Evolutionary conservation across 2,113 vertebrate species (phyloP).

Genomic region (Merops nubicus): DNA sequence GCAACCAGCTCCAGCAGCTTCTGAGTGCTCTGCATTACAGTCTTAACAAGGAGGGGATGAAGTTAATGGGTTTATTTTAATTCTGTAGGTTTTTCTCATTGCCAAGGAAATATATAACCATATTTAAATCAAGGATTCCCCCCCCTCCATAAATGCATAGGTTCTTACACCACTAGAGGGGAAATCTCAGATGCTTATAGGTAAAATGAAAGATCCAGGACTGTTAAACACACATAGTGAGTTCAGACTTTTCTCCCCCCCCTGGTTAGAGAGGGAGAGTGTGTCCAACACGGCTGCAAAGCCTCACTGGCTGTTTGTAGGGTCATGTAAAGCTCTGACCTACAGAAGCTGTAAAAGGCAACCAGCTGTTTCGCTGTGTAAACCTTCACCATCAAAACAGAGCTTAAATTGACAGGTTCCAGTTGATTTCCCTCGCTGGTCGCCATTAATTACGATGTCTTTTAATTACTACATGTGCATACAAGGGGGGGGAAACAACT

Average conservation of each 20-base stretch:
- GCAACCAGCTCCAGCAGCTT: neutral
- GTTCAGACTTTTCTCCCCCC: neutral
- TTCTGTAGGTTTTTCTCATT: neutral
- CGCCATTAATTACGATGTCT: conserved; percentile 16
- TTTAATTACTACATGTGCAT: conserved; percentile 21
- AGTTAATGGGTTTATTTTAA: neutral
- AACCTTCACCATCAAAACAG: neutral
- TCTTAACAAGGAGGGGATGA: neutral
- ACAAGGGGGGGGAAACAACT: neutral
- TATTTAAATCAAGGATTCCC: neutral
- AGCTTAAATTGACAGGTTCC: conserved; percentile 14
- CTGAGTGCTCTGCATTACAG: neutral
- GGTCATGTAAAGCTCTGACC: neutral
- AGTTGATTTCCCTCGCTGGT: neutral
- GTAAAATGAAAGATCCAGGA: neutral
- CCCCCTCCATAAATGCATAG: accelerated
- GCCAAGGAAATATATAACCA: neutral
- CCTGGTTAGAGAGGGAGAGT: neutral
- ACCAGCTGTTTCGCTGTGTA: neutral
- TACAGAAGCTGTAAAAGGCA: neutral
- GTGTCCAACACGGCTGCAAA: neutral
- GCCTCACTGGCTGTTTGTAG: neutral
- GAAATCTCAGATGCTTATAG: neutral
- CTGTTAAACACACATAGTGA: neutral
- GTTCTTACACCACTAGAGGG: neutral